Base-by-base conservation (phyloP, 2,888 invertebrate species). In the Chaetogeoica ovagalla region DNA sequence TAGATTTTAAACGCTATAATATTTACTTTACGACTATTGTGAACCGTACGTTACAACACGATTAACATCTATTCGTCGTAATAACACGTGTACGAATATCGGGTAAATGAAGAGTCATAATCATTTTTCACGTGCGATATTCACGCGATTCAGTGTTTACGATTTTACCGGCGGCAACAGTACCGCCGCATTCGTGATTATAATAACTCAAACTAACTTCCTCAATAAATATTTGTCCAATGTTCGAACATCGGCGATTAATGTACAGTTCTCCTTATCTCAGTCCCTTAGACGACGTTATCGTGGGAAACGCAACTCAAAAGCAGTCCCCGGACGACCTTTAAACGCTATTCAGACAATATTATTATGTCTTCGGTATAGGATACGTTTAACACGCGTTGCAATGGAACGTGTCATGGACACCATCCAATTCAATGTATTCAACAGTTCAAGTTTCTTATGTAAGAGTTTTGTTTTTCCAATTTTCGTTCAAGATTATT, bases 211-310 rank as follows among this genome's bases (percentile, higher is more conserved):
- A 73, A 73, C 52, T 52, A 63, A 73, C 73, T 73, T 73, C 52
- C 37, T 37, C 52, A 52, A 73, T 73, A 73, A 73, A 73, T 52
- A 63, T 73, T 63, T 52, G 48, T 63, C 73, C n/a, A 37, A 37
- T 73, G 52, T 52, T 73, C 73, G 37, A 63, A 73, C 63, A 7
- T 9, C 63, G 52, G 52, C 52, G 73, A 63, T 73, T 73, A 73
- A 63, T 63, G 63, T 37, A 37, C 37, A n/a, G 30, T 37, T 37
- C 37, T n/a, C 73, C 62, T 52, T 73, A 63, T 63, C 73, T 52
- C 39, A 21, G n/a, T 63, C 73, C 63, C 30, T 30, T 9, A 55
- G 63, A 73, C 63, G 63, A 73, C 63, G 37, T 63, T 55, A 73
- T 63, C 73, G 37, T 7, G 15, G 8, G 9, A 63, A 9, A 13